These are phyloP conservation scores for Oegoconia quadripuncta DNA, from an alignment of 2,888 invertebrate species.

Conservation along the genomic window DNA sequence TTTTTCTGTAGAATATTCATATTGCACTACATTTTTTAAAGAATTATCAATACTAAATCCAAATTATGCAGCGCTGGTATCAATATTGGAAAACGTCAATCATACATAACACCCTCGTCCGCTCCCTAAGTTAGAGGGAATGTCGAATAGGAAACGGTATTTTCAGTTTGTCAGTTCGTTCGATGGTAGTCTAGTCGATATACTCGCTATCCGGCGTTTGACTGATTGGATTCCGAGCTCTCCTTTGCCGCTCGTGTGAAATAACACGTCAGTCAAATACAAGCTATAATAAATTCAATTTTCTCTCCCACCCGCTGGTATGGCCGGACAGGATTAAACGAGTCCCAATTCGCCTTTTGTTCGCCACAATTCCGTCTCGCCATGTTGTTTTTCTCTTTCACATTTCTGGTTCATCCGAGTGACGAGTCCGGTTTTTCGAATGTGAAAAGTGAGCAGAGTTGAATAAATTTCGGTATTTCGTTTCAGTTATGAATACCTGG, in stretches of 20 bases:
- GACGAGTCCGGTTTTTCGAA: slow-evolving; percentile 15
- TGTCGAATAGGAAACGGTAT: slow-evolving; percentile 54
- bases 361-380: slow-evolving; percentile 55
- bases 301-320: slow-evolving; percentile 60
- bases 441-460: slow-evolving; percentile 1
- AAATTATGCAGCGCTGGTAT: background rate
- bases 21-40: too few relatives aligned
- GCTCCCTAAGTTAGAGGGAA: too few relatives aligned
- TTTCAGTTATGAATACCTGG: too few relatives aligned
- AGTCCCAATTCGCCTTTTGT: slow-evolving; percentile 72
- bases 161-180: slow-evolving; percentile 53
- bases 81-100: too few relatives aligned
- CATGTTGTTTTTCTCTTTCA: slow-evolving; percentile 37
- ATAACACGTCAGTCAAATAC: slow-evolving; percentile 78
- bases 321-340: slow-evolving; percentile 73
- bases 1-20: too few relatives aligned
- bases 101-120: too few relatives aligned
- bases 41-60: too few relatives aligned
- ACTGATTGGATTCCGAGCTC: slow-evolving; percentile 69
- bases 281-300: slow-evolving; percentile 78
- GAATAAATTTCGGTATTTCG: background rate
- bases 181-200: slow-evolving; percentile 43
- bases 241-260: slow-evolving; percentile 68
- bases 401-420: slow-evolving; percentile 24
- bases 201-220: slow-evolving; percentile 53